Percentiles rank a stretch among this genome's conserved stretches.
Evolutionary conservation across 2,113 vertebrate species (phyloP).

Genomic region (Oriolus oriolus): DNA sequence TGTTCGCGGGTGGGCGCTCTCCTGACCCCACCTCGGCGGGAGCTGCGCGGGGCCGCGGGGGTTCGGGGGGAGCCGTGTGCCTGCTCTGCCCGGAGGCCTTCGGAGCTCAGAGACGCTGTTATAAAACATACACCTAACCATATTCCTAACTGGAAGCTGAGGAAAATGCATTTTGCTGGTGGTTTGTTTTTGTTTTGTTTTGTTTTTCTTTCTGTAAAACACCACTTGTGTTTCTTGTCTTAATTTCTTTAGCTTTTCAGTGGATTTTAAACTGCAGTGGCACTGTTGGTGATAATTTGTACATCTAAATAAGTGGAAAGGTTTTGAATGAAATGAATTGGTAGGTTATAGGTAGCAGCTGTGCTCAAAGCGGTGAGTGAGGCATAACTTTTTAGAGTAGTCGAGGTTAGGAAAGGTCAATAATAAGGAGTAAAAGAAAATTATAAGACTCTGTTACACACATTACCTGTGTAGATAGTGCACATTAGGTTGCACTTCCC

Average conservation of each 20-base stretch:
- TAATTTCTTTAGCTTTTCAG: background rate
- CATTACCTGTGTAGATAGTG: background rate
- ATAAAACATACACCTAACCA: rapidly evolving
- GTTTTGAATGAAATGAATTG: background rate
- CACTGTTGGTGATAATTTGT: background rate
- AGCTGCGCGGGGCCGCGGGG: rapidly evolving
- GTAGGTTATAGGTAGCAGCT: background rate
- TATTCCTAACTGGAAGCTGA: rapidly evolving
- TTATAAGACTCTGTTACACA: background rate
- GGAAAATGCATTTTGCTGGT: background rate
- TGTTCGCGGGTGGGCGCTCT: background rate
- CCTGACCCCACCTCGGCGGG: rapidly evolving
- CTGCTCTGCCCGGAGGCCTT: rapidly evolving
- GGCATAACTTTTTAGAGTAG: background rate
- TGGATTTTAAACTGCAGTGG: rapidly evolving
- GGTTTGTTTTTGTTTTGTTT: background rate
- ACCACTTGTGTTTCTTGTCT: rapidly evolving
- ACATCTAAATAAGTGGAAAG: background rate
- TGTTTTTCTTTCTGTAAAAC: background rate
- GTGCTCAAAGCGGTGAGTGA: background rate
- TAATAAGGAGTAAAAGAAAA: background rate
- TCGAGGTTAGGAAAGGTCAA: background rate
- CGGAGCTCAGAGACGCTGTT: rapidly evolving
- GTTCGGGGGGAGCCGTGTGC: background rate
- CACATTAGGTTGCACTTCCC: background rate